phyloP scores from a whole-genome alignment of 2,113 vertebrate species.

The Tachycineta bicolor region DNA sequence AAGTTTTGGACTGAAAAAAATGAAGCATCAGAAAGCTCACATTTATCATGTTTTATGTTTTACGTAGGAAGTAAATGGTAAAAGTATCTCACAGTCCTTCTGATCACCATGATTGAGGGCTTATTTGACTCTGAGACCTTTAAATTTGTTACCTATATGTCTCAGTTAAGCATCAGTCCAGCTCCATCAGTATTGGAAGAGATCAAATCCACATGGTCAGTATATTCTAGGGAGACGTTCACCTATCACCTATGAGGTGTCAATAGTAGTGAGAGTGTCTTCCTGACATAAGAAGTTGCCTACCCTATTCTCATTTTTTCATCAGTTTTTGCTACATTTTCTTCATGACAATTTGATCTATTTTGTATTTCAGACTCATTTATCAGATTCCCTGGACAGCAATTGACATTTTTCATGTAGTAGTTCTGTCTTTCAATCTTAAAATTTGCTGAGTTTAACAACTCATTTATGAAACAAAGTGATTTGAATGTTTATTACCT shows the following conservation, averaged over 20 bases:
- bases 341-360: neutral
- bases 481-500: neutral
- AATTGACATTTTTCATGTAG: neutral
- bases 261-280: neutral
- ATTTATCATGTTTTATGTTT: rapidly evolving
- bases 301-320: neutral
- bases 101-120: neutral
- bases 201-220: neutral
- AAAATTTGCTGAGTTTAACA: neutral
- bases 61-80: neutral
- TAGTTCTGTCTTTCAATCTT: neutral
- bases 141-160: neutral
- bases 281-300: rapidly evolving
- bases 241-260: rapidly evolving
- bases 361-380: neutral
- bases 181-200: neutral
- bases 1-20: neutral
- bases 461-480: neutral
- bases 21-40: neutral
- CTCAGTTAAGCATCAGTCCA: neutral
- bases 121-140: neutral
- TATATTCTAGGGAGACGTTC: neutral
- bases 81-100: neutral
- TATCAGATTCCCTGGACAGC: neutral
- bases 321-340: neutral